Evolutionary conservation across 1,140 invertebrate genomes (phyloP), one percentile per base, ranked within the genome.

Genomic region (Drosophila willistoni): DNA sequence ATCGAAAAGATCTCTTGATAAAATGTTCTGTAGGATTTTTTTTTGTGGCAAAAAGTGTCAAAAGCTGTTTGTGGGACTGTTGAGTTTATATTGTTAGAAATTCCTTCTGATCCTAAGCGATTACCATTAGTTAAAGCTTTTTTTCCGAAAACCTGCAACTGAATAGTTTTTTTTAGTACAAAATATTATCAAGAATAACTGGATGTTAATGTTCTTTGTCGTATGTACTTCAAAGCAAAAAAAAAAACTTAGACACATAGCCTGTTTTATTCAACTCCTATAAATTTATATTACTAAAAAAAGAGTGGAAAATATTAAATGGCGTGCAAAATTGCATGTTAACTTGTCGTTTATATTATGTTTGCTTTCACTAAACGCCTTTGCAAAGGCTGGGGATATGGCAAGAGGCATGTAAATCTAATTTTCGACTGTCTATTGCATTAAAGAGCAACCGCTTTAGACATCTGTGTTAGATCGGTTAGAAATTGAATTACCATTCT

Each of bases 241-340:
- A 22, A 19, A 47, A 47, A 10, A 19, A 47, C 44, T 3, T 9
- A 1, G 7, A 47, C 14, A 9, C 42, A 19, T 47, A n/a, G n/a
- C n/a, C n/a, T n/a, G 7, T 10, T 2, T 7, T n/a, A 17, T 14
- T 1, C 42, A 47, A 47, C 14, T 19, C 7, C 14, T 7, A 47
- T 14, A 47, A 10, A 9, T 22, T 7, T 3, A 51, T 51, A n/a
- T 9, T 19, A 19, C 44, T 51, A 10, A 17, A 17, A 51, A 51
- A 51, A 51, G 19, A 51, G 17, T 22, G 9, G 4, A 19, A 51
- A 12, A 51, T 51, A 51, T 19, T 51, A 51, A 51, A 51, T 51
- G 17, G 44, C 19, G 44, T 22, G 44, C 44, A 22, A 51, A 51
- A 51, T 51, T 51, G 44, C 44, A 51, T 51, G 44, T 22, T 22